Evolutionary conservation across 2,113 vertebrate species (phyloP).

Genomic region (Setophaga kirtlandii): DNA sequence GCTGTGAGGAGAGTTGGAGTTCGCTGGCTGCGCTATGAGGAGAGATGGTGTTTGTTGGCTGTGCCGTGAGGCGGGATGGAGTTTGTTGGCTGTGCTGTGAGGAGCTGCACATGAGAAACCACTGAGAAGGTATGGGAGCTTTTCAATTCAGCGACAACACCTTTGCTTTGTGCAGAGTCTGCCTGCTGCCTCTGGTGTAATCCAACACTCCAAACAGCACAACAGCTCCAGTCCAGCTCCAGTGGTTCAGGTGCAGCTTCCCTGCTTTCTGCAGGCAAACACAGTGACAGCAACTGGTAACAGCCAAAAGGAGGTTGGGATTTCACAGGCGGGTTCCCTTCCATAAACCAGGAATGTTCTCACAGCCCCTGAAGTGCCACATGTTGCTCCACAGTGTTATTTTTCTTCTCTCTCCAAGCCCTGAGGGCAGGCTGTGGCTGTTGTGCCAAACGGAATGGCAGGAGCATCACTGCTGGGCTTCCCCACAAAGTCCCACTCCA

Average conservation of each 20-base stretch:
- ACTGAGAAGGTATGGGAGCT: no score
- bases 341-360: accelerated
- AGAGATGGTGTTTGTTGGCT: no score
- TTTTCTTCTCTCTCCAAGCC: not conserved
- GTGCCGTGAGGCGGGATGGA: no score
- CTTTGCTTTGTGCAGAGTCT: not conserved
- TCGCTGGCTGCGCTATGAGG: no score
- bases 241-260: not conserved
- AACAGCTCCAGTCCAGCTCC: not conserved
- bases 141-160: no score
- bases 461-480: not conserved
- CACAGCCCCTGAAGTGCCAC: not conserved
- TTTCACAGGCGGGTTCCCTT: accelerated
- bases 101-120: no score
- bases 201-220: not conserved
- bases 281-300: accelerated
- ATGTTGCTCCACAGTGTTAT: not conserved
- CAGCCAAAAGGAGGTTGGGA: not conserved
- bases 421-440: accelerated
- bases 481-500: accelerated
- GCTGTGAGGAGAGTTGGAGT: no score
- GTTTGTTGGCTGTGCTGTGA: no score
- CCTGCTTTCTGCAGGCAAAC: not conserved
- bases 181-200: not conserved
- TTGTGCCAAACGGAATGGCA: not conserved